Conservation (phyloP, 2,888 invertebrate genomes). For the Gastracanthus pulcherrimus region DNA sequence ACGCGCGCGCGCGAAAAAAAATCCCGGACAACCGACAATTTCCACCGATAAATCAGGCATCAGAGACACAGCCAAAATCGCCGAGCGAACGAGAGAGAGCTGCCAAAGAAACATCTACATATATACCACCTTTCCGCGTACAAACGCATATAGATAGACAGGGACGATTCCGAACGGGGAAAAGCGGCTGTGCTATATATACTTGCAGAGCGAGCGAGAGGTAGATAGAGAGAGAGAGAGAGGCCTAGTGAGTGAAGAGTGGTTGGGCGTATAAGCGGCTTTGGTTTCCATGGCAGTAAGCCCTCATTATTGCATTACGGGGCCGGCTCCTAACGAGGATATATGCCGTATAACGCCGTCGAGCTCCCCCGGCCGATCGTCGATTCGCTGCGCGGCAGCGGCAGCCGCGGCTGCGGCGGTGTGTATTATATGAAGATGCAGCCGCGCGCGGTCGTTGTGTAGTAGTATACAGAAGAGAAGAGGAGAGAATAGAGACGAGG, state of each 20-base stretch:
- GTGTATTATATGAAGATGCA: neutral
- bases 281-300: conserved; percentile 78
- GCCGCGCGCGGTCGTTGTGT: neutral
- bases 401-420: neutral
- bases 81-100: conserved; percentile 10
- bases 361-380: neutral
- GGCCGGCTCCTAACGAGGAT: conserved; percentile 72
- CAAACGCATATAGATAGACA: neutral
- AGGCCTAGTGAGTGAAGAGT: conserved; percentile 70
- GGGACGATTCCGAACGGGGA: neutral
- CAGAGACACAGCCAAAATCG: conserved; percentile 37
- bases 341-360: neutral
- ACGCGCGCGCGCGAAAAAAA: conserved; percentile 12
- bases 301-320: conserved; percentile 78
- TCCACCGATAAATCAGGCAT: conserved; percentile 49
- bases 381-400: neutral
- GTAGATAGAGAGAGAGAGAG: too few species aligned
- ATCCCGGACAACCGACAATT: conserved; percentile 38
- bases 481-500: neutral
- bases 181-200: conserved; percentile 8
- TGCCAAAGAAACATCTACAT: neutral
- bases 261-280: conserved; percentile 77
- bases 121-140: neutral
- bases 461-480: neutral
- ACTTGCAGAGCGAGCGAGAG: too few species aligned